Evolutionary conservation across 2,113 vertebrate species (phyloP), one percentile per base, ranked within the genome.

Genomic region (Nothobranchius furzeri): DNA sequence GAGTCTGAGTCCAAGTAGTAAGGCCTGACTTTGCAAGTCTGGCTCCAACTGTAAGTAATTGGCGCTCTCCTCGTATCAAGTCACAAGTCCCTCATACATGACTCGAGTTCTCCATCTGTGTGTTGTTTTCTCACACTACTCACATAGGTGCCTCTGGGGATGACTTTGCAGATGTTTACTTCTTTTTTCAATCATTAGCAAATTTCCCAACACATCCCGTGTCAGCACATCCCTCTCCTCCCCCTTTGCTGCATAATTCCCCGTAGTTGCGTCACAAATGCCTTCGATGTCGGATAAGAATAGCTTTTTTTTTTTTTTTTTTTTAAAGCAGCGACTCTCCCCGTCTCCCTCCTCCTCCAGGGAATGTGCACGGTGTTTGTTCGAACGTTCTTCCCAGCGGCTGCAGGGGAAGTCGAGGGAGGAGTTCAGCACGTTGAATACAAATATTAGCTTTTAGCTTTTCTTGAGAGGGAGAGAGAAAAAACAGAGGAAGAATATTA

Each of bases 271-370:
- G 1, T 66, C 73, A 74, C 7, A 43, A 60, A 51, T 30, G 53
- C 49, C 68, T 66, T 71, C 71, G 66, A 63, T 58, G 51, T 76
- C 57, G 46, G 56, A 82, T 61, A 72, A 68, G 37, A 40, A 64
- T 57, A 46, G 30, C 30, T 3, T 30, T 30, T n/a, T n/a, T n/a
- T n/a, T n/a, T n/a, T n/a, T n/a, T n/a, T n/a, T n/a, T n/a, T 30
- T 30, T 30, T 30, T 30, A 30, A 30, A 30, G 30, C 30, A 30
- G 30, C 30, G 30, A 54, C 56, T 64, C 61, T 82, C 35, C 60
- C 17, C 59, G 67, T 30, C 30, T 30, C 4, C 59, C 30, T 40
- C 37, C 64, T 67, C 68, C 55, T 60, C 10, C 57, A 35, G 60
- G 36, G 50, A 68, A 61, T 25, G 14, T 52, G 62, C 52, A 42